These are phyloP conservation scores for Odontesthes bonariensis DNA, from an alignment of 2,113 vertebrate species.

Conservation along the genomic window DNA sequence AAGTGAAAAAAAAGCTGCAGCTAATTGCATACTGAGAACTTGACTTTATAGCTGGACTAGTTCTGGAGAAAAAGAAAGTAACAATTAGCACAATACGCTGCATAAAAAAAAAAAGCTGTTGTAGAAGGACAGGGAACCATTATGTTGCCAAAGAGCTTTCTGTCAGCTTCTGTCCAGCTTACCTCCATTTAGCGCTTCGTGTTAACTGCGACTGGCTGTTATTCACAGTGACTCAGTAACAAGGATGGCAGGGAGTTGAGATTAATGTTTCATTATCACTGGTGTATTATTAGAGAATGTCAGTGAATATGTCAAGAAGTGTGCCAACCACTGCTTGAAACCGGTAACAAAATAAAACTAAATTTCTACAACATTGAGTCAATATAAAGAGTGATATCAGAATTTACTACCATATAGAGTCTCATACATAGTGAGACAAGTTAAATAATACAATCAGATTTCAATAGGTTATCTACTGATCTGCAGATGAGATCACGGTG, in stretches of 20 bases:
- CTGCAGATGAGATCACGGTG: not conserved
- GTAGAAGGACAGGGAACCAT: slow-evolving; percentile 38
- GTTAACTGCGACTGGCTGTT: slow-evolving; percentile 33
- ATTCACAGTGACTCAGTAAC: slow-evolving; percentile 26
- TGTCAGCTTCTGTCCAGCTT: slow-evolving; percentile 23
- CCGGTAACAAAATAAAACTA: not conserved
- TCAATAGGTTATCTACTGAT: not conserved
- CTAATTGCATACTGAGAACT: slow-evolving; percentile 26
- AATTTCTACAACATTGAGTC: not conserved
- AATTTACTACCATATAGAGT: not conserved
- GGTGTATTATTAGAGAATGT: not conserved
- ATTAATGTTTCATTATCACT: not conserved
- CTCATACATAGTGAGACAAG: not conserved
- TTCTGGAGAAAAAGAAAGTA: slow-evolving; percentile 25
- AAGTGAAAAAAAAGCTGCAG: slow-evolving; percentile 34
- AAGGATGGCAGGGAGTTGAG: not conserved
- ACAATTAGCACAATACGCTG: slow-evolving; percentile 35
- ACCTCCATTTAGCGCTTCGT: slow-evolving; percentile 22
- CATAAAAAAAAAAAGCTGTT: slow-evolving; percentile 16
- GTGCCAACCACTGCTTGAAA: not conserved
- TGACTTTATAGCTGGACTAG: slow-evolving; percentile 16
- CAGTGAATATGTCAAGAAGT: not conserved
- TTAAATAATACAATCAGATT: not conserved
- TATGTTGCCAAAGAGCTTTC: slow-evolving; percentile 43
- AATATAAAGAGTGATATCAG: not conserved